Base-by-base conservation (phyloP, 2,797 vertebrate species). In the Eulemur albifrons region DNA sequence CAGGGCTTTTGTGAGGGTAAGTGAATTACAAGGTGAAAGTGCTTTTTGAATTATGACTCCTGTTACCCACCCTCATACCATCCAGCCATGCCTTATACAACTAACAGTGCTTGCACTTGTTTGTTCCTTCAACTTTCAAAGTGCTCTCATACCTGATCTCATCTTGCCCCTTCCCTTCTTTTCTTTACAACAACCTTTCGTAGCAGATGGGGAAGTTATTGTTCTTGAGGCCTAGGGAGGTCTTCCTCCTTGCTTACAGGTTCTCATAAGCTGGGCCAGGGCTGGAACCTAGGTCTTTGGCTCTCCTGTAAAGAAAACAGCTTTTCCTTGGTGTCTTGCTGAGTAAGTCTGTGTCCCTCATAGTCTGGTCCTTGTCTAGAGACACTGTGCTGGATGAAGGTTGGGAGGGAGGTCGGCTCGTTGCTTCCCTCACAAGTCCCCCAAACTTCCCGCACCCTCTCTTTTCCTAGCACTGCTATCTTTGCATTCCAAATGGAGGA, bases 61-160 rank as follows among this genome's bases (percentile, higher is more conserved):
- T 54, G 11, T 54, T 18, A 12, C 27, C 2, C 2, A 75, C 5
- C 6, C 63, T 18, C 5, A 0, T 21, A 32, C 57, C 69, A 38
- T 13, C 72, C 69, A 13, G 43, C 38, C 54, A 1, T 0, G 30
- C 48, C 5, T 35, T 4, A 1, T 45, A 2, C 18, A n/a, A 2
- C 72, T 4, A 75, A 38, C 17, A 2, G 14, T 7, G 27, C 25
- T 82, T 50, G 9, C 1, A 3, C 6, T 65, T 40, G 38, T 43
- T 69, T 15, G 43, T 15, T 8, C 40, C 13, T 94, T 61, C 45
- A 73, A 57, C 9, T 50, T 32, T 48, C 25, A 59, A 48, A 43
- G 38, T 0, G 1, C 7, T 69, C 45, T 13, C 4, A 14, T 1
- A 30, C 6, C 10, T 10, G n/a, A 40, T 61, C 45, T 76, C 21